phyloP scores from a whole-genome alignment of 2,888 invertebrate species.

The Stegana nigrithorax region DNA sequence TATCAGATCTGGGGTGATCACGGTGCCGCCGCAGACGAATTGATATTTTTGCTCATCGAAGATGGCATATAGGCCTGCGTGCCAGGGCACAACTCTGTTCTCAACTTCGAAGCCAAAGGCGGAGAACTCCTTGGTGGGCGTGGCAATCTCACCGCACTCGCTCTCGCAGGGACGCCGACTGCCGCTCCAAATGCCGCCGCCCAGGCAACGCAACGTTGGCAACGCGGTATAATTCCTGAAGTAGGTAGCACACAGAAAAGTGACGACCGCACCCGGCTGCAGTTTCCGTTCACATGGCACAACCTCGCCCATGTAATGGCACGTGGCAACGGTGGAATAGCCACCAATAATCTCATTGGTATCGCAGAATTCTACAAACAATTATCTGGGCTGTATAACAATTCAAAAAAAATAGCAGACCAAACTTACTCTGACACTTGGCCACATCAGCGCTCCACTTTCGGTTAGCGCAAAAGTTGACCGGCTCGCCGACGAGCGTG shows the following conservation, averaged over 20 bases:
- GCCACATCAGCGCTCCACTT: conserved; percentile 41
- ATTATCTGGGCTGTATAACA: too few species aligned
- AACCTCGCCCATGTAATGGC: conserved; percentile 34
- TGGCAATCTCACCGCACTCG: conserved; percentile 48
- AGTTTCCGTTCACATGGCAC: conserved; percentile 40
- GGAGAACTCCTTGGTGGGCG: conserved; percentile 45
- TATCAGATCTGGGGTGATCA: conserved; percentile 46
- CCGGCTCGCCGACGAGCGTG: conserved; percentile 34
- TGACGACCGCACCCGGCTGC: conserved; percentile 44
- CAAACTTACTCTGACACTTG: conserved; percentile 47
- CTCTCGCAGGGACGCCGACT: conserved; percentile 37
- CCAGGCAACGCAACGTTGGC: conserved; percentile 35
- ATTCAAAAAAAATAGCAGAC: not conserved
- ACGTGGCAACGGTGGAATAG: conserved; percentile 42
- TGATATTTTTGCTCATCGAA: conserved; percentile 36
- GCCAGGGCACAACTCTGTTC: conserved; percentile 49
- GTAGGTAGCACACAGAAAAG: conserved; percentile 43
- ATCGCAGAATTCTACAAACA: conserved; percentile 44
- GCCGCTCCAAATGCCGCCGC: conserved; percentile 41
- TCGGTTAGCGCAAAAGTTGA: conserved; percentile 36
- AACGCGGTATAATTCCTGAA: conserved; percentile 27
- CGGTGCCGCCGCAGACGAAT: conserved; percentile 44
- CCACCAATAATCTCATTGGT: conserved; percentile 34
- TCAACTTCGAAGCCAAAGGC: conserved; percentile 40
- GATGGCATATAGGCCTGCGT: conserved; percentile 41